Percentiles rank a stretch among this genome's conserved stretches.
phyloP scores from a whole-genome alignment of 2,888 invertebrate species.

The Himalopsyche anomala region DNA sequence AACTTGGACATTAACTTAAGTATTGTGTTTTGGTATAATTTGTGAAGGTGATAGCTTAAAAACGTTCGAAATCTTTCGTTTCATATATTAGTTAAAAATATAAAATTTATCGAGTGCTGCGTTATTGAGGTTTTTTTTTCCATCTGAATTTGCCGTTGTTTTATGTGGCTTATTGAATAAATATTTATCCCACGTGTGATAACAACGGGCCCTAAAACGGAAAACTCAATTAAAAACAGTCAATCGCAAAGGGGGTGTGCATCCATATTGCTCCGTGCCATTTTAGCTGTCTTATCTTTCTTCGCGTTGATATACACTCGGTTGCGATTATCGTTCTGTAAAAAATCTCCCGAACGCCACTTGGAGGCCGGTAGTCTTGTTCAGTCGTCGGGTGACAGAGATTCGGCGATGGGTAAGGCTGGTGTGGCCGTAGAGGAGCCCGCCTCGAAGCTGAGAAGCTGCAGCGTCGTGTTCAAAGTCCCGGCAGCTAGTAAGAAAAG shows the following conservation, averaged over 20 bases:
- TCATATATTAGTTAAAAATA: too few relatives aligned
- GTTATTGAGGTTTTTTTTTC: too few relatives aligned
- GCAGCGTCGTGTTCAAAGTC: constrained; percentile 7
- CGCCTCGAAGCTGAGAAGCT: not conserved
- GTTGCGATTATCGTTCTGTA: not conserved
- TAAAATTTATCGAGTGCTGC: too few relatives aligned
- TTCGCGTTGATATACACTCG: not conserved
- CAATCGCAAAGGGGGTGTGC: not conserved
- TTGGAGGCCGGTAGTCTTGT: not conserved
- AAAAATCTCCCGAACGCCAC: not conserved
- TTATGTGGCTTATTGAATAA: too few relatives aligned
- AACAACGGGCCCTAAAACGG: not conserved
- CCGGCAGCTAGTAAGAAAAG: not conserved
- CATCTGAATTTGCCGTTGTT: too few relatives aligned
- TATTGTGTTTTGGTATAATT: too few relatives aligned
- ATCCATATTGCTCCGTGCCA: not conserved
- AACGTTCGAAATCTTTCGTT: too few relatives aligned
- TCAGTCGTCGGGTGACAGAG: not conserved
- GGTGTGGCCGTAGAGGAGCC: not conserved
- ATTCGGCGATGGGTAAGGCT: constrained; percentile 15
- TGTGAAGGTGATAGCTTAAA: too few relatives aligned
- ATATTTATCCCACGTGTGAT: not conserved
- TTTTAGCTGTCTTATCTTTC: not conserved
- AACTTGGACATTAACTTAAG: too few relatives aligned
- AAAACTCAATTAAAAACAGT: not conserved